Conservation (phyloP, 2,888 invertebrate genomes). For the Cataglyphis albicans region DNA sequence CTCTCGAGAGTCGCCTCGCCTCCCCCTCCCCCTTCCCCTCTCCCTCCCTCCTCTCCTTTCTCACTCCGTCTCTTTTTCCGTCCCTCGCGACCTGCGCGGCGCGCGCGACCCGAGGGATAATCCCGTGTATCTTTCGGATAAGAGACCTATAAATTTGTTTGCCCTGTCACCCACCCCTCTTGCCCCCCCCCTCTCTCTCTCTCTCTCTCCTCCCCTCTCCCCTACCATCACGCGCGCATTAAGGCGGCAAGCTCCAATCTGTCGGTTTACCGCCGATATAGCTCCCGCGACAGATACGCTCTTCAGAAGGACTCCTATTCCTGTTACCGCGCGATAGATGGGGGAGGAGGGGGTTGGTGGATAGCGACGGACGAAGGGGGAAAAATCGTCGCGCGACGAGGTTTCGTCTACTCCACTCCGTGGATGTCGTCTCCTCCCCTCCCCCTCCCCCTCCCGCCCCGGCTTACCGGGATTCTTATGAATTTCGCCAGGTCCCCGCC, state of each 20-base stretch:
- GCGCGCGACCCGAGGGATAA: conserved; percentile 80
- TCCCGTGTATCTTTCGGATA: conserved; percentile 85
- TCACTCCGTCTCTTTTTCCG: conserved; percentile 48
- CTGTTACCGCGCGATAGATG: conserved; percentile 36
- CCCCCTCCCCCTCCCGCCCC: too few relatives aligned
- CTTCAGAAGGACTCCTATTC: conserved; percentile 59
- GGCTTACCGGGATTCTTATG: conserved; percentile 70
- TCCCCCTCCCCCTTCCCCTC: too few relatives aligned
- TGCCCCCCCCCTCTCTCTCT: not conserved
- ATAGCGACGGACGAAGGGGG: conserved; percentile 48
- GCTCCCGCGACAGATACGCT: conserved; percentile 70
- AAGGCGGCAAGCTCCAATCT: conserved; percentile 82
- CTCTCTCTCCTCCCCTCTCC: not conserved
- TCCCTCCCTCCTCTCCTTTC: not conserved
- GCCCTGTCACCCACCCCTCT: conserved; percentile 79
- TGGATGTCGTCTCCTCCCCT: conserved; percentile 56
- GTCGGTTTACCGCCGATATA: conserved; percentile 78
- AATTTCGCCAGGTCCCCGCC: conserved; percentile 69
- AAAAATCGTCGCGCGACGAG: conserved; percentile 57
- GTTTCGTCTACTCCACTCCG: conserved; percentile 52
- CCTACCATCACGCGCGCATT: conserved; percentile 69
- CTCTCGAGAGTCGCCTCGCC: conserved; percentile 64
- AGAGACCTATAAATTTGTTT: conserved; percentile 86
- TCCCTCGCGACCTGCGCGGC: conserved; percentile 72
- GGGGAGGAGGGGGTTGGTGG: not conserved